Percentiles rank a stretch among this genome's conserved stretches.
Evolutionary conservation across 2,888 invertebrate genomes (phyloP).

Genomic region (Latrodectus elegans): DNA sequence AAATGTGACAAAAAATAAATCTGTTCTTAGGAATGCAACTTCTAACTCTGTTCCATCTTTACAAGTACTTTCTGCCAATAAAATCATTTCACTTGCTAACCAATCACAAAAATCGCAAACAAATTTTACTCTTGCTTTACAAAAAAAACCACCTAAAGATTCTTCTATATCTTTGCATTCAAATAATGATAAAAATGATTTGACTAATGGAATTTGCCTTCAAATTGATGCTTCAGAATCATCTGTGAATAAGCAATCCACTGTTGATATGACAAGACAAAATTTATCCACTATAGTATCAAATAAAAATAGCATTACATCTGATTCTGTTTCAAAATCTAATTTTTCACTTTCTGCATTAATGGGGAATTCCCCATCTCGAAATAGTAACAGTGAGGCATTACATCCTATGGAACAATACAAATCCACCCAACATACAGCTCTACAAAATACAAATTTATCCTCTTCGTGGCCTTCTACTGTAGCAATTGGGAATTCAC

Average conservation of each 20-base stretch:
- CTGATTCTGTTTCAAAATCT: constrained; percentile 25
- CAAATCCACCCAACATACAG: neutral
- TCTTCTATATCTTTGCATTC: constrained; percentile 16
- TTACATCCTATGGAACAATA: neutral
- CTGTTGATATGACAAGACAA: neutral
- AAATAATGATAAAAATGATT: constrained; percentile 10
- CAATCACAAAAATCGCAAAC: constrained; percentile 36
- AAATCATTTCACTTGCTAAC: constrained; percentile 58
- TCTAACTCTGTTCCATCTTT: constrained; percentile 54
- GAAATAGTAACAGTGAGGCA: neutral
- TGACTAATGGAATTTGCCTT: constrained; percentile 18
- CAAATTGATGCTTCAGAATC: constrained; percentile 33
- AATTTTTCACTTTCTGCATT: constrained; percentile 60
- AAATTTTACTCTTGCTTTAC: constrained; percentile 27
- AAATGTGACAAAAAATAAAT: neutral
- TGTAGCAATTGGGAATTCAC: neutral
- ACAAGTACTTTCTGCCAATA: constrained; percentile 64
- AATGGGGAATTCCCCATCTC: constrained; percentile 31
- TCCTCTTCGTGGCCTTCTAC: neutral
- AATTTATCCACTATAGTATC: constrained; percentile 12
- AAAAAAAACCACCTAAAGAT: constrained; percentile 8
- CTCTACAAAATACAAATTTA: neutral
- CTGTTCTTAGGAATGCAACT: constrained; percentile 17
- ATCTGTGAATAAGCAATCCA: neutral
- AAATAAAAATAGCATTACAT: neutral